phyloP scores from a whole-genome alignment of 2,113 vertebrate genomes.

The Gymnocephalus cernua region DNA sequence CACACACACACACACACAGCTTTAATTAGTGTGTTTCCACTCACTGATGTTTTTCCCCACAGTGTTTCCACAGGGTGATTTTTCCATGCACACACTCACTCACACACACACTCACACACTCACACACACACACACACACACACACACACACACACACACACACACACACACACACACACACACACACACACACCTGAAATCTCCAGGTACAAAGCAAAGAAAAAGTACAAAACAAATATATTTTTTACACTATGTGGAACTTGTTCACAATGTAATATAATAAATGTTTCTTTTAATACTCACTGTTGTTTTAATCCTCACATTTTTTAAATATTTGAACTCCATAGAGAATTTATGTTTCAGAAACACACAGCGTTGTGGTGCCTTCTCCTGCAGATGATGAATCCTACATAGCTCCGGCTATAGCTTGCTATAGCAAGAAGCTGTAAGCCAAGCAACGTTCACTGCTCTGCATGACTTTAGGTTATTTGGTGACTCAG shows the following conservation, averaged over 20 bases:
- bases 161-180: constrained; percentile 13
- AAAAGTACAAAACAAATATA: background rate
- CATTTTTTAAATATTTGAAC: background rate
- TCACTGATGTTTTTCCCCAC: constrained; percentile 5
- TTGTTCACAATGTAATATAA: background rate
- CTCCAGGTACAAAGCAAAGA: constrained; percentile 18
- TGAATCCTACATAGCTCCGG: background rate
- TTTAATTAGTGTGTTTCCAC: constrained; percentile 73
- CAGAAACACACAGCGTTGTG: background rate
- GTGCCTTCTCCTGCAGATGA: background rate
- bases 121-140: too few relatives aligned
- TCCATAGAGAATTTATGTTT: background rate
- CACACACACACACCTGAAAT: constrained; percentile 11
- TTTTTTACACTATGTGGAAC: background rate
- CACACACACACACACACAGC: background rate
- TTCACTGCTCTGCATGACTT: background rate
- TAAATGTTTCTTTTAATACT: too few relatives aligned
- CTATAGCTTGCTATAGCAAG: too few relatives aligned
- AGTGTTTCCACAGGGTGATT: constrained; percentile 49
- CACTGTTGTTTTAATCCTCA: background rate
- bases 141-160: constrained; percentile 24
- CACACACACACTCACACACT: background rate
- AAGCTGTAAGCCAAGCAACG: background rate
- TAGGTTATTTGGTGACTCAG: constrained; percentile 16
- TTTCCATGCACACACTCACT: constrained; percentile 12